Evolutionary conservation across 2,797 vertebrate species (phyloP), one percentile per base, ranked within the genome.

Genomic region (Sebastes nivosus): DNA sequence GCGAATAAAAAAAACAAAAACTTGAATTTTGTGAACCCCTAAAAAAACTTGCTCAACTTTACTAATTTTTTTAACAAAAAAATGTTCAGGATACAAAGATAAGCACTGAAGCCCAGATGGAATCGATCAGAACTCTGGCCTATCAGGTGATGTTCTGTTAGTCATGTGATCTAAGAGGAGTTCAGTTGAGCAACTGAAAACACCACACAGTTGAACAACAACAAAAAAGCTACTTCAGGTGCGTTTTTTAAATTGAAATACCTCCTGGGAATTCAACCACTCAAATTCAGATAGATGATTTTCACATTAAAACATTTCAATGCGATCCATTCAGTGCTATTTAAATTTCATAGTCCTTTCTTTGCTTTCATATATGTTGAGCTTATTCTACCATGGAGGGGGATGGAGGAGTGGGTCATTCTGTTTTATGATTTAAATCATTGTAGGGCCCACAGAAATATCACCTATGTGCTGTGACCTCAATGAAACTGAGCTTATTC

Each of bases 401-500:
- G 22, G 67, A 27, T 25, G 24, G 29, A n/a, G 25, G 30, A 27
- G 13, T 24, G 8, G 63, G 9, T 76, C 22, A 14, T 27, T 83
- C 34, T n/a, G 5, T 22, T 79, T 22, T 65, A 6, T 60, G 2
- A 38, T 42, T 24, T 76, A 42, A 57, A 58, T 59, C 22, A 67
- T 77, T 38, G 18, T 10, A 6, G 29, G 60, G 60, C 58, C 65
- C 73, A 77, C 13, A 74, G 77, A 59, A 60, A 29, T 10, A 52
- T 61, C 7, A 14, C 16, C 9, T 5, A 69, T 16, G 2, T 63
- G 22, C 63, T 29, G 78, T 67, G 69, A 84, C 66, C 71, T 78
- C 8, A 3, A 12, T 22, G 46, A 54, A 72, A 46, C 42, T 29
- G 29, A 89, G 82, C 85, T 85, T 85, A 83, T 83, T 86, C 75